Base-by-base conservation (phyloP, 2,888 invertebrate genomes). In the Polyommatus icarus region DNA sequence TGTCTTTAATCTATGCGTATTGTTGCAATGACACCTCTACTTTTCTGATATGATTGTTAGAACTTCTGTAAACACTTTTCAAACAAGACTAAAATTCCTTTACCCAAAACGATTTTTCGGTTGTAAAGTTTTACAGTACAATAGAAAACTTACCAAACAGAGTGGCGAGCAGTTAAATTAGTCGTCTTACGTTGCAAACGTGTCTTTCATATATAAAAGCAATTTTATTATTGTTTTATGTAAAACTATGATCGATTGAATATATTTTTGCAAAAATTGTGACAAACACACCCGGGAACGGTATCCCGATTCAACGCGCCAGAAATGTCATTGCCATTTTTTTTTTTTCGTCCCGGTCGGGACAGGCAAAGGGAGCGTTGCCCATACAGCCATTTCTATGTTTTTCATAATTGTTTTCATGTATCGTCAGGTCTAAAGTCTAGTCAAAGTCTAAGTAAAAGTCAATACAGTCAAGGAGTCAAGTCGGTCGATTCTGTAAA, bases 241-340 rank as follows among this genome's bases (percentile, higher is more conserved):
- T 76, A 78, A 76, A 59, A 79, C 57, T 54, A 71, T 29, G 32
- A 71, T 77, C 75, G 76, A 71, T 79, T 61, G 71, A 78, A 72
- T 77, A 8, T 78, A 76, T 61, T 29, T 10, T 8, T 29, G 24
- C 8, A 67, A 67, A 67, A 67, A 29, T 15, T 15, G 24, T 5
- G 40, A 78, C 71, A 50, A 78, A 84, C 87, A 88, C 89, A 88
- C 88, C 88, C 88, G 86, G 85, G 85, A 90, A 89, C 89, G 32
- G 32, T 2, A 29, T 29, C n/a, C n/a, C n/a, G n/a, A 32, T 3
- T 3, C 3, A 32, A 32, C 32, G 32, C 32, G 32, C 3, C 32
- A 32, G 4, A 32, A 32, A 32, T 32, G 32, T 32, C 32, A 32
- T 32, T 24, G 24, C 24, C 1, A 24, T 24, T 24, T n/a, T n/a